Base-by-base conservation (phyloP, 1,140 invertebrate genomes). In the Bombyx mori region DNA sequence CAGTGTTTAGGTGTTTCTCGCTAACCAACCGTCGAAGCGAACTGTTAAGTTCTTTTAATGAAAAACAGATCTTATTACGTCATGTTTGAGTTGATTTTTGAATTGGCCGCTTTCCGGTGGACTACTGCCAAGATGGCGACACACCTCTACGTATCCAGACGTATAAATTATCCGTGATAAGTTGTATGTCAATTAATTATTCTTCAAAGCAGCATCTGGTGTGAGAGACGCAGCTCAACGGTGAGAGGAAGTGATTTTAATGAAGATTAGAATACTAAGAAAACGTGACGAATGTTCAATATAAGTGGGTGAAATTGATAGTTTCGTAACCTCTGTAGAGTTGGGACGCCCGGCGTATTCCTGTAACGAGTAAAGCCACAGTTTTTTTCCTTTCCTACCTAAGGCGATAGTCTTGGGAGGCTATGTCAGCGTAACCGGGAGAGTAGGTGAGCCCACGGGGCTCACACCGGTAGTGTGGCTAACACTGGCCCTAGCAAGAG, bases 151-250 rank as follows among this genome's bases (percentile, higher is more conserved):
- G 74, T 81, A 83, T 77, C 64, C 74, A 82, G 80, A 85, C 78
- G 79, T 77, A 87, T 87, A 87, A 87, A 87, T 87, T 87, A 84
- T 61, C 79, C 75, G 78, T 87, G 84, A 87, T 87, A 87, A 82
- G 84, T 87, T 78, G 82, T 84, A 82, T 79, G 84, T 79, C 84
- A 87, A 87, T 87, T 87, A 87, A 87, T 87, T 85, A 87, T 87
- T 86, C 84, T 85, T 87, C 84, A 87, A 87, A 87, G 84, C 77
- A 75, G 77, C 82, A 87, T 78, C 69, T 87, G 81, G 83, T 78
- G 71, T 66, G 75, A 56, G 52, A 73, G 73, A 71, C 53, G 66
- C 73, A 70, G 66, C 61, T 73, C 65, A 72, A 60, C 68, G 73
- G 52, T 60, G 65, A 69, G 66, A 82, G 79, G 77, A 83, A 79